Base-by-base conservation (phyloP, 1,140 invertebrate species). In the Drosophila nebulosa region DNA sequence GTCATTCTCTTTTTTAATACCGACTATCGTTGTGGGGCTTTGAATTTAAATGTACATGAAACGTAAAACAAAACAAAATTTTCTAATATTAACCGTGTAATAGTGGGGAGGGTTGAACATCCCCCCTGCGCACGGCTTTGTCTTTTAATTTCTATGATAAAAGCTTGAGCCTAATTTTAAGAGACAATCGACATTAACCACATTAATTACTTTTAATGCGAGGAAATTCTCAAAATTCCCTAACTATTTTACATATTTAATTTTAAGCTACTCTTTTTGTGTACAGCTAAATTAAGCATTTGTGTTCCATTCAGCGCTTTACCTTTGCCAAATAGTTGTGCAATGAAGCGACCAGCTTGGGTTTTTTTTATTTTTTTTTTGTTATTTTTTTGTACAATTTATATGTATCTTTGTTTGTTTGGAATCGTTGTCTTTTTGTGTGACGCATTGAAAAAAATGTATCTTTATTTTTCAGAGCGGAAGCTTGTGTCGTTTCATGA, bases 301-400 rank as follows among this genome's bases (percentile, higher is more conserved):
- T 62, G 52, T 58, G 46, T 57, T 46, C 39, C 16, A 46, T 21
- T 30, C 22, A 14, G 26, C 7, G 26, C 0, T 21, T 42, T 12
- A 52, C 42, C 66, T 78, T 69, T 60, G 50, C 51, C 64, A 71
- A 79, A 68, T 74, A 78, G 75, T 74, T 78, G 62, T 39, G 42
- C 62, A 79, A 68, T 79, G 46, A 63, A 75, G 67, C 64, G 60
- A 36, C 39, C 52, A 42, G 26, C 39, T 46, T 67, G 39, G 59
- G 7, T 58, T 57, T 51, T 30, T 55, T 51, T 57, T 53, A 32
- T 22, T 36, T 69, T 46, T 51, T 57, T 58, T 46, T 32, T 46
- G 64, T 32, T 32, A 53, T 74, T 53, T 22, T 21, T 64, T 26
- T 64, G 64, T 42, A 16, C 69, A 64, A 68, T 73, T 51, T 78